Conservation (phyloP, 2,113 vertebrate genomes). For the Lontra canadensis region DNA sequence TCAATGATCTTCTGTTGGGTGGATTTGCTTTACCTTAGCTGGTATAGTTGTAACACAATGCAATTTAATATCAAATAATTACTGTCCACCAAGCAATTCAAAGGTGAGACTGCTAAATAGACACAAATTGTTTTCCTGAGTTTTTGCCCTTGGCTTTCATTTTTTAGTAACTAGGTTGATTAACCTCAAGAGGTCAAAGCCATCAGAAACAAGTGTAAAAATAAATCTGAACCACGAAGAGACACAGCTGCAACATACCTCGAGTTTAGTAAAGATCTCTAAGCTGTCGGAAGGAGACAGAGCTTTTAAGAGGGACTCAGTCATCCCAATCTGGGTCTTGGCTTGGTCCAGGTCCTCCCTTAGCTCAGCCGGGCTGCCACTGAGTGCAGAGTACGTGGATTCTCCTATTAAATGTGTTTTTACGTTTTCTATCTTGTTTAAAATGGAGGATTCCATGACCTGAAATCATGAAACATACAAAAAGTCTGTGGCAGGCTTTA, state of each 20-base stretch:
- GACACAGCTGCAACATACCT: conserved; percentile 72
- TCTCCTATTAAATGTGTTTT: conserved; percentile 72
- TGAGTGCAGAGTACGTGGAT: not conserved
- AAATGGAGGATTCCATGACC: conserved; percentile 86
- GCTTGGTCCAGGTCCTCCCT: conserved; percentile 84
- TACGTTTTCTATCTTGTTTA: conserved; percentile 83
- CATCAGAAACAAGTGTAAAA: not conserved
- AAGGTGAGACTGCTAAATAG: not conserved
- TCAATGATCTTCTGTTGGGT: not conserved
- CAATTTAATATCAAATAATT: not conserved
- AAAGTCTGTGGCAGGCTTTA: not conserved
- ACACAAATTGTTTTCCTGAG: not conserved
- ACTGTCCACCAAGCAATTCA: not conserved
- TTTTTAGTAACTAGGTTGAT: not conserved
- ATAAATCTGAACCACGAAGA: not conserved
- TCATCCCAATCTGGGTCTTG: conserved; percentile 86
- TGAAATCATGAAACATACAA: conserved; percentile 75
- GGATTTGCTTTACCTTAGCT: conserved; percentile 2
- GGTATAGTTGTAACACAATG: not conserved
- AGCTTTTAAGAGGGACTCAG: conserved; percentile 85
- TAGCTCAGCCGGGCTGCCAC: conserved; percentile 77
- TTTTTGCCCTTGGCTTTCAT: not conserved
- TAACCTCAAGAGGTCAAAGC: not conserved
- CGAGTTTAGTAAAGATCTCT: conserved; percentile 87
- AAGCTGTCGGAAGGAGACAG: conserved; percentile 85